Evolutionary conservation across 2,888 invertebrate species (phyloP).

Genomic region (Pachydiplax longipennis): DNA sequence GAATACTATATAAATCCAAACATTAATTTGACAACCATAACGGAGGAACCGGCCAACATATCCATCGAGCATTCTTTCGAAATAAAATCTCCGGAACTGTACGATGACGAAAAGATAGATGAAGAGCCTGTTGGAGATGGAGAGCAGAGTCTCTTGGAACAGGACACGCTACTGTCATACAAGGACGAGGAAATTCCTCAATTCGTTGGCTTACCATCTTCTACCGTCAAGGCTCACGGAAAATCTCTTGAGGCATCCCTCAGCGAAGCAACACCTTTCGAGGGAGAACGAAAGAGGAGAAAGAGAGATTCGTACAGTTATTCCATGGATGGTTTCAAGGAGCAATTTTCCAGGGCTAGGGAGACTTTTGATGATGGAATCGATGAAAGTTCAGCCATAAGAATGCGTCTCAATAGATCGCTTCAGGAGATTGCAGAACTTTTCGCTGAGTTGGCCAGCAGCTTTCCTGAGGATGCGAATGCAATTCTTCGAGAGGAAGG

Average conservation of each 20-base stretch:
- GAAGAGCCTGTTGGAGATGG: background rate
- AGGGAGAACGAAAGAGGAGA: background rate
- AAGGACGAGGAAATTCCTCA: constrained; percentile 11
- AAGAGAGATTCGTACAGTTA: background rate
- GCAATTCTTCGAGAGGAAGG: constrained; percentile 4
- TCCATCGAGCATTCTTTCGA: constrained; percentile 6
- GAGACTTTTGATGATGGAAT: background rate
- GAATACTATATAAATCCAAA: background rate
- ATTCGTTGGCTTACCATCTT: background rate
- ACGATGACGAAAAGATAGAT: background rate
- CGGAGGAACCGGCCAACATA: background rate
- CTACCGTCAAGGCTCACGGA: background rate
- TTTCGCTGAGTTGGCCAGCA: background rate
- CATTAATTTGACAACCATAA: background rate
- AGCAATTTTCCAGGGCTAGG: background rate
- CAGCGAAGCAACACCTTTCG: background rate
- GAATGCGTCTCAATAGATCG: background rate
- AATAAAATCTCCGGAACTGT: constrained; percentile 21
- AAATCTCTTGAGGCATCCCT: background rate
- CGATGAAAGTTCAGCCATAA: background rate
- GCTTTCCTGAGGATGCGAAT: constrained; percentile 20
- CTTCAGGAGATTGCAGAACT: constrained; percentile 7
- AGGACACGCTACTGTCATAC: background rate
- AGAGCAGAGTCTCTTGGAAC: constrained; percentile 6
- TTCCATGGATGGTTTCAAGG: constrained; percentile 2